These are phyloP conservation scores for Anastrepha obliqua DNA, from an alignment of 1,140 invertebrate genomes.

Conservation along the genomic window DNA sequence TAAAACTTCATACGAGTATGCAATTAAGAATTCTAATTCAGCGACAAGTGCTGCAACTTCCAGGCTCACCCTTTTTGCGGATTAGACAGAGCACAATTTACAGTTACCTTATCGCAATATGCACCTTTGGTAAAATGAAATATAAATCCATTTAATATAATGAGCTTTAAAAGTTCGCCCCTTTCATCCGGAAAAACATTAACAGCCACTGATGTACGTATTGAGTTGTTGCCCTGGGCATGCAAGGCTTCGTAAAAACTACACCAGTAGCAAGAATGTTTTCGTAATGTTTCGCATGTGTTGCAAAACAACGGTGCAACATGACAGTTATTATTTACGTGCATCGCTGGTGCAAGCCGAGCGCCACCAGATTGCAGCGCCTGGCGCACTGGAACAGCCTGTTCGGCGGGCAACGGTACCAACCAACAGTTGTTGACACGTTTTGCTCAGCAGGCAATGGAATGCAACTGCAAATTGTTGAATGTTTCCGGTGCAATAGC, in stretches of 20 bases:
- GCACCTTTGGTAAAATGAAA: too few species aligned
- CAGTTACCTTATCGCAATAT: too few species aligned
- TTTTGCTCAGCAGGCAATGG: constrained; percentile 32
- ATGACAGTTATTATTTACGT: constrained; percentile 46
- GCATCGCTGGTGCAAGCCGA: neutral
- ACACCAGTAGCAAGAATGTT: constrained; percentile 31
- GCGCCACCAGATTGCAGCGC: neutral
- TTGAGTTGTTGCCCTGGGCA: neutral
- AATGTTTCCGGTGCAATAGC: constrained; percentile 40
- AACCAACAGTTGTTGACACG: constrained; percentile 32
- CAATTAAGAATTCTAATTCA: too few species aligned
- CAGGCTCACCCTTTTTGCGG: too few species aligned
- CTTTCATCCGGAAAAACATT: neutral
- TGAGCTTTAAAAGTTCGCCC: neutral
- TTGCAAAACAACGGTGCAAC: constrained; percentile 19
- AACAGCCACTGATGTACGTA: neutral
- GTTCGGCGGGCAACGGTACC: neutral
- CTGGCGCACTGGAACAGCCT: constrained; percentile 2
- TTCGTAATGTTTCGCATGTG: neutral
- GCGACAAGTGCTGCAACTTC: too few species aligned
- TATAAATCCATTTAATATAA: neutral
- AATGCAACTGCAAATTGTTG: constrained; percentile 45
- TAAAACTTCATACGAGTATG: too few species aligned
- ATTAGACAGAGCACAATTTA: too few species aligned
- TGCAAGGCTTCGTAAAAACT: neutral